Conservation (phyloP, 2,797 vertebrate genomes). For the Varecia variegata region DNA sequence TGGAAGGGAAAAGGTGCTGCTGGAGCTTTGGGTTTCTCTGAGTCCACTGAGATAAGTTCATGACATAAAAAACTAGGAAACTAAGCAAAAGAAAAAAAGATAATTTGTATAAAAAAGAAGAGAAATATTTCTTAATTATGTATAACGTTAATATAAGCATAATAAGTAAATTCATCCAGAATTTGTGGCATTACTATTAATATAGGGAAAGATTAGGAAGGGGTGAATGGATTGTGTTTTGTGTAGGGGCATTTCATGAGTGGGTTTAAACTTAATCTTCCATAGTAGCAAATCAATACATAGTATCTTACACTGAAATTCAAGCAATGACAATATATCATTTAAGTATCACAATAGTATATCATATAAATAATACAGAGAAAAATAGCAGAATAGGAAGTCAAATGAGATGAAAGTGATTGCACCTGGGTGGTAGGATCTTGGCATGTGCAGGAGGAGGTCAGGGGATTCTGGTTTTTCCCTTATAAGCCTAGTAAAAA, state of each 20-base stretch:
- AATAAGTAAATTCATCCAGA: background rate
- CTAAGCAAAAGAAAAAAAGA: background rate
- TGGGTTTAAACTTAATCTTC: background rate
- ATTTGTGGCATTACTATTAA: background rate
- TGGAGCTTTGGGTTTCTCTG: background rate
- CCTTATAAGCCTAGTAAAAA: background rate
- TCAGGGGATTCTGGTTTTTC: background rate
- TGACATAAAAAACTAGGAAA: background rate
- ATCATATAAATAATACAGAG: background rate
- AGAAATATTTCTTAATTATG: background rate
- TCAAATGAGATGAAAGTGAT: background rate
- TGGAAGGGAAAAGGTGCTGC: background rate
- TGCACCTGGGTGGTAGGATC: background rate
- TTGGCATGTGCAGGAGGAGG: background rate
- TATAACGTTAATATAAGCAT: background rate
- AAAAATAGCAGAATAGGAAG: background rate
- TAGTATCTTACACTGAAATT: background rate
- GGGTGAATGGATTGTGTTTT: background rate
- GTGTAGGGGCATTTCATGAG: background rate
- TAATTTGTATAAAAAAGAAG: background rate
- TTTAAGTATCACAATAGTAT: background rate
- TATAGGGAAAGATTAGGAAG: background rate
- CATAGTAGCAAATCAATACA: background rate
- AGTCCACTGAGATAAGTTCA: background rate
- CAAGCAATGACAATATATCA: background rate